Percentiles rank a stretch among this genome's conserved stretches.
phyloP scores from a whole-genome alignment of 2,888 invertebrate species.

The Epinotia demarniana region DNA sequence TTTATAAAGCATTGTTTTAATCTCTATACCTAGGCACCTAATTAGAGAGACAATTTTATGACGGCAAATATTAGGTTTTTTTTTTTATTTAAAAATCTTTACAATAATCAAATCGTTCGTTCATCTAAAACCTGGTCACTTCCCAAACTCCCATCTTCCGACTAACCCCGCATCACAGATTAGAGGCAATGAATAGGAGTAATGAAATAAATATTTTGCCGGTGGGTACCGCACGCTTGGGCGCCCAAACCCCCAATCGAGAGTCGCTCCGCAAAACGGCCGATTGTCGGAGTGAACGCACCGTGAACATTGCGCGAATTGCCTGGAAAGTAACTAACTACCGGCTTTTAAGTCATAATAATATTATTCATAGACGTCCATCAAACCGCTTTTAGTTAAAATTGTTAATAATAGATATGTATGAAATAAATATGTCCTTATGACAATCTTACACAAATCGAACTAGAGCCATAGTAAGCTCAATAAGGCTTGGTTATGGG shows the following conservation, averaged over 20 bases:
- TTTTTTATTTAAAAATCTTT: no score
- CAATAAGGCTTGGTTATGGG: no score
- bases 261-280: constrained; percentile 75
- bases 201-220: constrained; percentile 85
- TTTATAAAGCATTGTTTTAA: no score
- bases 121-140: neutral
- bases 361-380: neutral
- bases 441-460: no score
- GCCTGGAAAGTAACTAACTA: constrained; percentile 73
- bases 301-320: constrained; percentile 72
- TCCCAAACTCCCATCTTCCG: constrained; percentile 16
- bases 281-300: constrained; percentile 75
- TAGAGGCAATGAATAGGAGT: constrained; percentile 82
- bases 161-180: constrained; percentile 72
- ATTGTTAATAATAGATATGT: no score
- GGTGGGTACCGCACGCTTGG: constrained; percentile 79
- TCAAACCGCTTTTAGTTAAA: no score
- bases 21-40: no score
- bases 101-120: neutral
- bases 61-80: no score
- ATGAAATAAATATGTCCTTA: no score
- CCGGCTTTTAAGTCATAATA: constrained; percentile 55
- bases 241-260: constrained; percentile 75
- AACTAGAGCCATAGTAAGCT: no score
- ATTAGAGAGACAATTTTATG: no score